Evolutionary conservation across 2,797 vertebrate species (phyloP).

Genomic region (Chelon auratus): DNA sequence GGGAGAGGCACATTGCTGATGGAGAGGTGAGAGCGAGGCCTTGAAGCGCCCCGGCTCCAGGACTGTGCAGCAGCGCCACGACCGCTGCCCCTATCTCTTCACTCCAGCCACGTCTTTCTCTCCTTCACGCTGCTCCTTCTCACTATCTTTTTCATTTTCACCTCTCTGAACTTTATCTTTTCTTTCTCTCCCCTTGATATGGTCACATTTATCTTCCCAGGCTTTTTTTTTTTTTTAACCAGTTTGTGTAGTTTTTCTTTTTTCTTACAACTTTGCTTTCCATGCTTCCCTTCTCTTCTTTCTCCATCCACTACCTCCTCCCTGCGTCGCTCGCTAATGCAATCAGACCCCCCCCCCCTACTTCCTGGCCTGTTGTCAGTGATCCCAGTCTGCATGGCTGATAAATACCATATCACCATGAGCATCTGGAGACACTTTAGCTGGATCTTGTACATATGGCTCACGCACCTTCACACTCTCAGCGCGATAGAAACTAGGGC

Average conservation of each 20-base stretch:
- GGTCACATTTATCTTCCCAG: constrained; percentile 32
- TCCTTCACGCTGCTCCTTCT: constrained; percentile 29
- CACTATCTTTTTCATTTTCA: constrained; percentile 32
- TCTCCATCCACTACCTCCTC: constrained; percentile 7
- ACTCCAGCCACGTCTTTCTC: constrained; percentile 17
- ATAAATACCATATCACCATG: constrained; percentile 75
- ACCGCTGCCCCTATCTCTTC: constrained; percentile 37
- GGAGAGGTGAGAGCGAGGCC: constrained; percentile 73
- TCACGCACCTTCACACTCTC: constrained; percentile 48
- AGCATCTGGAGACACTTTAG: constrained; percentile 79
- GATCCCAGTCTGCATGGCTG: constrained; percentile 68
- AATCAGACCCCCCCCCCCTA: constrained; percentile 58
- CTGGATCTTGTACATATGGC: constrained; percentile 51
- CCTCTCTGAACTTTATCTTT: constrained; percentile 31
- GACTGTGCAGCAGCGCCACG: constrained; percentile 39
- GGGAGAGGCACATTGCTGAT: constrained; percentile 68
- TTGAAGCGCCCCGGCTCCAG: constrained; percentile 50
- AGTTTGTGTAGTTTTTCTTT: constrained; percentile 34
- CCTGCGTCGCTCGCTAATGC: constrained; percentile 41
- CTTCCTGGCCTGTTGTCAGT: constrained; percentile 74
- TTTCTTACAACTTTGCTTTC: constrained; percentile 15
- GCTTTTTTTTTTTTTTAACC: constrained; percentile 19
- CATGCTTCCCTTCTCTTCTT: constrained; percentile 6
- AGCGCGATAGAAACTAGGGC: constrained; percentile 21
- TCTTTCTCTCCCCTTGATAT: constrained; percentile 12